Evolutionary conservation across 2,797 vertebrate species (phyloP).

Genomic region (Coluber constrictor): DNA sequence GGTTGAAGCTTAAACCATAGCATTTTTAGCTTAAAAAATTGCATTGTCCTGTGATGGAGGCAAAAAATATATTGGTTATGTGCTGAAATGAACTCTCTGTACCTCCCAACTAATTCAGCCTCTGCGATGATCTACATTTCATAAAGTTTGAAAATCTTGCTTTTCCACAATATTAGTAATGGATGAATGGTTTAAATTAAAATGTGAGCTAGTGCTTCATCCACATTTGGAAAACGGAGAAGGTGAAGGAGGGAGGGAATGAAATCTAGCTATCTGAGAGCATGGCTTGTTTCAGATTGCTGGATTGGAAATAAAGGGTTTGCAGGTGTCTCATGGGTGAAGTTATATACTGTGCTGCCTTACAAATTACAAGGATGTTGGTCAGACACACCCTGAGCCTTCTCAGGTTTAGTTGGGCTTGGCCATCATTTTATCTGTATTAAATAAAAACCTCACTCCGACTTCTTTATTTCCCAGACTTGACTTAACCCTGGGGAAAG

Average conservation of each 20-base stretch:
- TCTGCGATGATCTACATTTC: background rate
- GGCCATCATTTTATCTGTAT: slow-evolving; percentile 53
- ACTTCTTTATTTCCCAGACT: slow-evolving; percentile 36
- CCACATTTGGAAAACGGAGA: slow-evolving; percentile 43
- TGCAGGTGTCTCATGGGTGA: slow-evolving; percentile 46
- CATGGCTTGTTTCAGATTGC: slow-evolving; percentile 21
- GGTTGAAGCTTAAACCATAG: background rate
- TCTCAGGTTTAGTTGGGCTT: slow-evolving; percentile 53
- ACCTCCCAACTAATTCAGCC: slow-evolving; percentile 6
- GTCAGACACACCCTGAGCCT: slow-evolving; percentile 48
- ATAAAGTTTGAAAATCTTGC: slow-evolving; percentile 30
- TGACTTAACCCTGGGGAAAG: slow-evolving; percentile 52
- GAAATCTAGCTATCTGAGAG: slow-evolving; percentile 55
- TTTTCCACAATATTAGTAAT: slow-evolving; percentile 40
- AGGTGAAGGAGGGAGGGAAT: slow-evolving; percentile 22
- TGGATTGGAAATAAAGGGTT: slow-evolving; percentile 49
- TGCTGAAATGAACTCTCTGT: background rate
- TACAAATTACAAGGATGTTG: slow-evolving; percentile 48
- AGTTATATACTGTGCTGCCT: slow-evolving; percentile 20
- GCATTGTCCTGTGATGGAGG: background rate
- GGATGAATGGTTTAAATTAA: slow-evolving; percentile 59
- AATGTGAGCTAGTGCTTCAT: slow-evolving; percentile 31
- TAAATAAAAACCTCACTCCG: slow-evolving; percentile 41
- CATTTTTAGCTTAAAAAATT: background rate
- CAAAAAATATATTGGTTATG: background rate